Conservation (phyloP, 2,113 vertebrate genomes). For the Xiphophorus hellerii region DNA sequence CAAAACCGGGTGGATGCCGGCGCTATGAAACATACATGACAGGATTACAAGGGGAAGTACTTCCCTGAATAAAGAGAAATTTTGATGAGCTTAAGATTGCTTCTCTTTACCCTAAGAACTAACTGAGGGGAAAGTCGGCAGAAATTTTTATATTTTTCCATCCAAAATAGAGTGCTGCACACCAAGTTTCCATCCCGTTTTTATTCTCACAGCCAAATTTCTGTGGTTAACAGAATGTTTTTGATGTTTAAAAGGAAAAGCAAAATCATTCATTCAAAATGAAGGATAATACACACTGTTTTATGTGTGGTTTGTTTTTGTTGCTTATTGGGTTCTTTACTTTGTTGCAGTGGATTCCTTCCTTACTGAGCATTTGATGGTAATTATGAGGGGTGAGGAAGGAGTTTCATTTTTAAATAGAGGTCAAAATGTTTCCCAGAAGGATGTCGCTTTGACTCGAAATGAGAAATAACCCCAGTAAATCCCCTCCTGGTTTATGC, state of each 20-base stretch:
- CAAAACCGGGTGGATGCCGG: constrained; percentile 22
- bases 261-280: neutral
- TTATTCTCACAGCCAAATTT: neutral
- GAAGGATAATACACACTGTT: neutral
- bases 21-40: constrained; percentile 29
- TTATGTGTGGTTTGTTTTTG: neutral
- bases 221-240: neutral
- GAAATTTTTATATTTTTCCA: neutral
- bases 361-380: too few species aligned
- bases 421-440: neutral
- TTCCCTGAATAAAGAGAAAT: constrained; percentile 7
- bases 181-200: neutral
- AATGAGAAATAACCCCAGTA: neutral
- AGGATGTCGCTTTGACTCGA: neutral
- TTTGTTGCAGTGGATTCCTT: too few species aligned
- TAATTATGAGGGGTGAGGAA: too few species aligned
- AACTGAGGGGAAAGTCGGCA: neutral
- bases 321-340: neutral
- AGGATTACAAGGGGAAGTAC: constrained; percentile 15
- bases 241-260: neutral
- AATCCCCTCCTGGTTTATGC: neutral
- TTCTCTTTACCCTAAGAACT: neutral
- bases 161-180: neutral
- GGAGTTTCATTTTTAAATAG: too few species aligned
- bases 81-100: constrained; percentile 2